These are phyloP conservation scores for Polymixis lichenea DNA, from an alignment of 2,888 invertebrate genomes.

Conservation along the genomic window DNA sequence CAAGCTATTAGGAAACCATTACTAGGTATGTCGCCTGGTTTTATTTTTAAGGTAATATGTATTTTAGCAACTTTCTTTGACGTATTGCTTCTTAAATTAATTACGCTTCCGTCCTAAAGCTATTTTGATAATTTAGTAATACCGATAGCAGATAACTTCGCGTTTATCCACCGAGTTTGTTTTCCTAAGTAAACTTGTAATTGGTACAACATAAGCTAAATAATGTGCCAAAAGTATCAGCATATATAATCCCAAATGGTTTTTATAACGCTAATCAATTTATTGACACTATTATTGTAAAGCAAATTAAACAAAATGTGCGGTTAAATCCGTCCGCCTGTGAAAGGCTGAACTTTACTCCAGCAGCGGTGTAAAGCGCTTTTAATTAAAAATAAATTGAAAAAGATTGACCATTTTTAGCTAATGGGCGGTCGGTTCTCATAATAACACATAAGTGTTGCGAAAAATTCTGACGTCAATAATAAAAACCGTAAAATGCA, in stretches of 20 bases:
- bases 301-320: conserved; percentile 69
- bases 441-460: conserved; percentile 25
- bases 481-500: conserved; percentile 20
- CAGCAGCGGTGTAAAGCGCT: conserved; percentile 63
- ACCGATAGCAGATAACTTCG: conserved; percentile 42
- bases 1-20: conserved; percentile 38
- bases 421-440: conserved; percentile 40
- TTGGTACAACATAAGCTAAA: no score
- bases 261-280: conserved; percentile 38
- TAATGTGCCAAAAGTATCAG: conserved; percentile 40
- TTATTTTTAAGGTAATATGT: conserved; percentile 39
- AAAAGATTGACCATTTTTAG: conserved; percentile 55
- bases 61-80: conserved; percentile 35
- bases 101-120: conserved; percentile 77
- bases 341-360: conserved; percentile 74
- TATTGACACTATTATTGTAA: conserved; percentile 59
- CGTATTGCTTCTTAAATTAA: conserved; percentile 65
- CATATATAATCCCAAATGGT: conserved; percentile 14
- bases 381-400: conserved; percentile 68
- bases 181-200: neutral
- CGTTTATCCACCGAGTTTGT: conserved; percentile 9
- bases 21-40: conserved; percentile 30
- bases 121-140: conserved; percentile 61
- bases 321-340: conserved; percentile 80
- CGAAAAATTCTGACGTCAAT: conserved; percentile 14